A percentile compares a stretch with the other conserved stretches of the same genome.
These are phyloP conservation scores for Bubo bubo DNA, from an alignment of 2,113 vertebrate species.

Conservation along the genomic window DNA sequence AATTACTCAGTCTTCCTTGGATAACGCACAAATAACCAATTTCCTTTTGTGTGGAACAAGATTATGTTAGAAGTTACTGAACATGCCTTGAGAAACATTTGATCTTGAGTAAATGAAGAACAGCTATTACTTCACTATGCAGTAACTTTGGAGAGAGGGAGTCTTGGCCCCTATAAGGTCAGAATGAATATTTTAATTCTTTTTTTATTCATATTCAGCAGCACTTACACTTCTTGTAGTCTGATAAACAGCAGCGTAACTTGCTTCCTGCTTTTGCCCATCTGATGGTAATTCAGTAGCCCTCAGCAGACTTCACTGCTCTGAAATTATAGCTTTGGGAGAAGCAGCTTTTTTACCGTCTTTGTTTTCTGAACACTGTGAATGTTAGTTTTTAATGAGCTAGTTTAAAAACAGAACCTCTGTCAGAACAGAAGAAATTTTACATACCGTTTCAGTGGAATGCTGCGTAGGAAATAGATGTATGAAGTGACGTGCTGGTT, in stretches of 20 bases:
- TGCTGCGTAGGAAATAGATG: not conserved
- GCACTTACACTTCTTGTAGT: not conserved
- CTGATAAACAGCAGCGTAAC: not conserved
- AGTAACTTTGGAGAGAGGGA: conserved; percentile 38
- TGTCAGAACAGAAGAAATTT: not conserved
- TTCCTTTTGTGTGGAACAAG: conserved; percentile 58
- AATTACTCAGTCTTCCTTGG: conserved; percentile 64
- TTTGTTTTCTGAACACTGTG: conserved; percentile 4
- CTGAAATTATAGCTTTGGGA: not conserved
- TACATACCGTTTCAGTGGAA: not conserved
- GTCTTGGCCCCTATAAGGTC: conserved; percentile 64
- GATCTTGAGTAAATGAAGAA: conserved; percentile 23
- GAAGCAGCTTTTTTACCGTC: not conserved
- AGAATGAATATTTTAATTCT: conserved; percentile 51
- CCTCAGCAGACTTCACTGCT: not conserved
- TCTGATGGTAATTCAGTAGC: conserved; percentile 26
- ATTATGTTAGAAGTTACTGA: conserved; percentile 3
- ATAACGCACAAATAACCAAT: conserved; percentile 38
- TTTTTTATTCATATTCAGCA: not conserved
- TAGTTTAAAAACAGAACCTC: not conserved
- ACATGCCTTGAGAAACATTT: conserved; percentile 11
- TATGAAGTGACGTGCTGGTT: not conserved
- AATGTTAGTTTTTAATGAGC: not conserved
- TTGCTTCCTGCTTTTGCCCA: conserved; percentile 33
- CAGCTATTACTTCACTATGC: conserved; percentile 26